Conservation (phyloP, 2,888 invertebrate species). For the Spodoptera picta region DNA sequence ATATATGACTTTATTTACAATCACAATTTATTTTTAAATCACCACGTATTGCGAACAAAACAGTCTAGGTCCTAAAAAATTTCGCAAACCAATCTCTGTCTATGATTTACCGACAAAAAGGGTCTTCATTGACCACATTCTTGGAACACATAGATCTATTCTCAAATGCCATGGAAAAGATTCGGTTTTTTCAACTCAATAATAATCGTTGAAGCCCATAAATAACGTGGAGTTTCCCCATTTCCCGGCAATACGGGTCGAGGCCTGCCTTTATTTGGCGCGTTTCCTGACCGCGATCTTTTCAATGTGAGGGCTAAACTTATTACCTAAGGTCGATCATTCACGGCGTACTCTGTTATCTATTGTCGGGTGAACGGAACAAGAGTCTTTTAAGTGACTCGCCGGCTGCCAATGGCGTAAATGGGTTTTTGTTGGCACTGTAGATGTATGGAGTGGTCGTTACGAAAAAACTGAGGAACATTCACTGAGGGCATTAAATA, state of each 20-base stretch:
- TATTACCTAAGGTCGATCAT: slow-evolving; percentile 39
- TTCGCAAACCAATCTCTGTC: no score
- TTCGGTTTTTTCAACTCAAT: slow-evolving; percentile 45
- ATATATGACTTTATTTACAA: no score
- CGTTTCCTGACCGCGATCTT: slow-evolving; percentile 63
- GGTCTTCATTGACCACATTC: slow-evolving; percentile 7
- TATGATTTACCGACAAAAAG: not conserved
- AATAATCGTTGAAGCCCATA: slow-evolving; percentile 55
- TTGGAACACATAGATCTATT: not conserved
- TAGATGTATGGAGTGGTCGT: no score
- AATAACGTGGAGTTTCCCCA: slow-evolving; percentile 54
- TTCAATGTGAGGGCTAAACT: slow-evolving; percentile 52
- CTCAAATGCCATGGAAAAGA: slow-evolving; percentile 5
- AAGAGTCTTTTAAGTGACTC: not conserved
- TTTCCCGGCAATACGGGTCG: slow-evolving; percentile 57
- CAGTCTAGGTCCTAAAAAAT: no score
- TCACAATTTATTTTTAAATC: no score
- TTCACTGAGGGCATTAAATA: no score
- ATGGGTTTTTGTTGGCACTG: no score
- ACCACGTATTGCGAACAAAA: no score
- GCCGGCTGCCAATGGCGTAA: no score
- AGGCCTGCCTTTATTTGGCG: slow-evolving; percentile 58
- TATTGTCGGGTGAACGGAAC: slow-evolving; percentile 8
- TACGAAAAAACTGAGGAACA: no score
- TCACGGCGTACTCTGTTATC: slow-evolving; percentile 17